These are phyloP conservation scores for Cosmorhoe ocellata DNA, from an alignment of 2,888 invertebrate species.

Conservation along the genomic window DNA sequence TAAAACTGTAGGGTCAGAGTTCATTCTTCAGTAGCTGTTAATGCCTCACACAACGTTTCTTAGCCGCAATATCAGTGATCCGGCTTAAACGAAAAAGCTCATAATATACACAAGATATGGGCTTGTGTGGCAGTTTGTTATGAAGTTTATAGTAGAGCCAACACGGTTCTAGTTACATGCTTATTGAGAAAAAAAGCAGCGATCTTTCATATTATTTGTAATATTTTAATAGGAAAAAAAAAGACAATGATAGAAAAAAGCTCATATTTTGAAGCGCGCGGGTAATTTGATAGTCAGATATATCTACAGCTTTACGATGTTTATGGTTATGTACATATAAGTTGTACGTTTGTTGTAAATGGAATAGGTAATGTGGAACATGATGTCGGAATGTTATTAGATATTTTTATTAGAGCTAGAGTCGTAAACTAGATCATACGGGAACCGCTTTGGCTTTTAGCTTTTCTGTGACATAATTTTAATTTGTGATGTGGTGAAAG, in stretches of 20 bases:
- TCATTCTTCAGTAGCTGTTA: slow-evolving; percentile 30
- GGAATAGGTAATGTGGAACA: slow-evolving; percentile 55
- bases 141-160: slow-evolving; percentile 78
- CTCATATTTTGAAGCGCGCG: slow-evolving; percentile 40
- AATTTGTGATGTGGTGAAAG: slow-evolving; percentile 56
- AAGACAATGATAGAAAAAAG: slow-evolving; percentile 46
- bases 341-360: slow-evolving; percentile 57
- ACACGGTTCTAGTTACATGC: slow-evolving; percentile 71
- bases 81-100: slow-evolving; percentile 78
- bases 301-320: slow-evolving; percentile 46
- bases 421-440: slow-evolving; percentile 67
- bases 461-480: slow-evolving; percentile 51
- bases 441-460: slow-evolving; percentile 49
- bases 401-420: slow-evolving; percentile 68
- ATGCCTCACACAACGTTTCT: slow-evolving; percentile 41
- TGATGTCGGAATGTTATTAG: slow-evolving; percentile 69
- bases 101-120: slow-evolving; percentile 81
- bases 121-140: slow-evolving; percentile 78
- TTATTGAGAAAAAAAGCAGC: slow-evolving; percentile 60
- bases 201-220: slow-evolving; percentile 59
- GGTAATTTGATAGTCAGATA: slow-evolving; percentile 65
- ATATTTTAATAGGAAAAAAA: slow-evolving; percentile 57
- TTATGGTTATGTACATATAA: slow-evolving; percentile 52
- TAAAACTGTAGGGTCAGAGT: slow-evolving; percentile 32
- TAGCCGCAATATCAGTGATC: slow-evolving; percentile 31